Evolutionary conservation across 2,113 vertebrate species (phyloP).

Genomic region (Aldabrachelys gigantea): DNA sequence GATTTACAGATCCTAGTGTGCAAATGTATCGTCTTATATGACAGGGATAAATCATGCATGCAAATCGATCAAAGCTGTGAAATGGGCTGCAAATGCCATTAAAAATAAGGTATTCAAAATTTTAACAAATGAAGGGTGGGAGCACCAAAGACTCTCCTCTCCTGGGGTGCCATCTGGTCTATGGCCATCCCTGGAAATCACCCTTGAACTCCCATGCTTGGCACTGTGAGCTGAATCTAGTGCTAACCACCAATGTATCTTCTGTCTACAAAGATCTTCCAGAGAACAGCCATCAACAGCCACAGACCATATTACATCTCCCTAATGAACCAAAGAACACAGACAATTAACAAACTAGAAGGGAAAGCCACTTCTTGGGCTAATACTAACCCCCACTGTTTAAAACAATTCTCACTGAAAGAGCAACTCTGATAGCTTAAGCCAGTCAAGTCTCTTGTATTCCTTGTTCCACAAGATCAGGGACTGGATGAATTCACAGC

Average conservation of each 20-base stretch:
- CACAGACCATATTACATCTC: background rate
- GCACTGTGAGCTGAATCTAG: background rate
- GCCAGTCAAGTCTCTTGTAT: background rate
- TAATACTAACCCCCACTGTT: accelerated
- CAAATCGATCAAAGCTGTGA: too few relatives aligned
- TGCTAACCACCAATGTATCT: background rate
- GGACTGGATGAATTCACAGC: background rate
- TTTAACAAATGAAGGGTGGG: too few relatives aligned
- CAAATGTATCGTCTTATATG: too few relatives aligned
- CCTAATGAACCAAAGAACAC: background rate
- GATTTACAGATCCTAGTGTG: too few relatives aligned
- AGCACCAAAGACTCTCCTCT: too few relatives aligned
- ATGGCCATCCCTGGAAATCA: background rate
- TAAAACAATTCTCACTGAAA: background rate
- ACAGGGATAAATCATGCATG: too few relatives aligned
- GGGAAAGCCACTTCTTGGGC: background rate
- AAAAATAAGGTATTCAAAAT: too few relatives aligned
- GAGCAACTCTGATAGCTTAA: background rate
- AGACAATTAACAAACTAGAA: accelerated
- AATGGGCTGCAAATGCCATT: too few relatives aligned
- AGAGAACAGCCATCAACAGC: background rate
- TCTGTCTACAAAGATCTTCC: background rate
- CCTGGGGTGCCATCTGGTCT: too few relatives aligned
- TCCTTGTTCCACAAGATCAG: accelerated
- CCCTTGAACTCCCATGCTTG: background rate